Evolutionary conservation across 2,797 vertebrate species (phyloP).

Genomic region (Darevskia mixta): DNA sequence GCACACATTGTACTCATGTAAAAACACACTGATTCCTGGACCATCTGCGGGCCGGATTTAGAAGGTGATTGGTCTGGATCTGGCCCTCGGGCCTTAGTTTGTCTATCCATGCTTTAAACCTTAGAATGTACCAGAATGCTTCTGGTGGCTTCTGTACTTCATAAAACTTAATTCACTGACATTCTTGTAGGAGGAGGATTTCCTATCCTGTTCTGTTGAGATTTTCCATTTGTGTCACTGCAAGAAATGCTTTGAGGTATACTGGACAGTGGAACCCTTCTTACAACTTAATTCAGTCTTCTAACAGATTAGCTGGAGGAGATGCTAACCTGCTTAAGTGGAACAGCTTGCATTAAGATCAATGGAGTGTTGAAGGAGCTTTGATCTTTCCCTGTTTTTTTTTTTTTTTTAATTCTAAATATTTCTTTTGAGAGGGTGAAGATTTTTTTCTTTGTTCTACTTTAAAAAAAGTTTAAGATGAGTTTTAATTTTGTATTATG

Average conservation of each 20-base stretch:
- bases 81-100: no score
- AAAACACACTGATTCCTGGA: no score
- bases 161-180: no score
- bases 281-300: slow-evolving; percentile 12
- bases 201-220: slow-evolving; percentile 5
- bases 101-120: no score
- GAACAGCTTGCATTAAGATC: slow-evolving; percentile 32
- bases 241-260: slow-evolving; percentile 3
- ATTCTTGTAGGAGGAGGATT: background rate
- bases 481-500: background rate
- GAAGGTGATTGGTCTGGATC: no score
- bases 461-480: background rate
- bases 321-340: background rate
- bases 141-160: no score
- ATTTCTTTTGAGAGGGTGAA: background rate
- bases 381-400: slow-evolving; percentile 21
- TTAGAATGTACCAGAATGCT: no score
- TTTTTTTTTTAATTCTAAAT: background rate
- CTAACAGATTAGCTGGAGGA: background rate
- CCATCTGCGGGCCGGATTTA: no score
- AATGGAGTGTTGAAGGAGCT: slow-evolving; percentile 7
- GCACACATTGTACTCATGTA: no score
- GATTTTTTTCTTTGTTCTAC: background rate
- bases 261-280: background rate
- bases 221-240: background rate